Evolutionary conservation across 2,888 invertebrate genomes (phyloP).

Genomic region (Masnerella sp.): DNA sequence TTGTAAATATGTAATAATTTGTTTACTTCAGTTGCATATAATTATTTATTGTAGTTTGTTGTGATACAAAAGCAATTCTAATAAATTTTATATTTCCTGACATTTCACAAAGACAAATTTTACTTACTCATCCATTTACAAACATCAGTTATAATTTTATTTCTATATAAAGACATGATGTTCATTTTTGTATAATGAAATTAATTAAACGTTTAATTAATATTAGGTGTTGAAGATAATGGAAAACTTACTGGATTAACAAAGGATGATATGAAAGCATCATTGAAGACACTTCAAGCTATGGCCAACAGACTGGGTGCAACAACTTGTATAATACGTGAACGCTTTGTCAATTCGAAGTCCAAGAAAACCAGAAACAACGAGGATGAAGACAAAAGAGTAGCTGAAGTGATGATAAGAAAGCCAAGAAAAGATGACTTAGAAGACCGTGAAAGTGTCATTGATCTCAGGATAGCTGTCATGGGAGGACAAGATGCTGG

Average conservation of each 20-base stretch:
- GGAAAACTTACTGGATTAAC: constrained; percentile 92
- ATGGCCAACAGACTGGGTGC: constrained; percentile 95
- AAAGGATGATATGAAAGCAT: constrained; percentile 90
- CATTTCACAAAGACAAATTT: too few species aligned
- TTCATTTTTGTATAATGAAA: not conserved
- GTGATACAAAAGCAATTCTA: too few species aligned
- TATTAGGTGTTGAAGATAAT: constrained; percentile 88
- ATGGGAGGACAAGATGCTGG: constrained; percentile 97
- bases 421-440: constrained; percentile 81
- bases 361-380: constrained; percentile 65
- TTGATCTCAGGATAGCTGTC: constrained; percentile 94
- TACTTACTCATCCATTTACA: too few species aligned
- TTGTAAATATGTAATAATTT: too few species aligned
- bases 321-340: constrained; percentile 85
- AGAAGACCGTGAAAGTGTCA: constrained; percentile 88
- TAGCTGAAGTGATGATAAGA: constrained; percentile 92
- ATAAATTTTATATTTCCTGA: too few species aligned
- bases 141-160: too few species aligned
- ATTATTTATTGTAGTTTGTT: too few species aligned
- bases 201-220: not conserved
- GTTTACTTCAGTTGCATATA: too few species aligned
- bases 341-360: constrained; percentile 79
- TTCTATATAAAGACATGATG: not conserved
- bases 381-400: constrained; percentile 79
- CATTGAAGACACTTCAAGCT: constrained; percentile 88